phyloP scores from a whole-genome alignment of 2,113 vertebrate species.

The Myiozetetes cayanensis region DNA sequence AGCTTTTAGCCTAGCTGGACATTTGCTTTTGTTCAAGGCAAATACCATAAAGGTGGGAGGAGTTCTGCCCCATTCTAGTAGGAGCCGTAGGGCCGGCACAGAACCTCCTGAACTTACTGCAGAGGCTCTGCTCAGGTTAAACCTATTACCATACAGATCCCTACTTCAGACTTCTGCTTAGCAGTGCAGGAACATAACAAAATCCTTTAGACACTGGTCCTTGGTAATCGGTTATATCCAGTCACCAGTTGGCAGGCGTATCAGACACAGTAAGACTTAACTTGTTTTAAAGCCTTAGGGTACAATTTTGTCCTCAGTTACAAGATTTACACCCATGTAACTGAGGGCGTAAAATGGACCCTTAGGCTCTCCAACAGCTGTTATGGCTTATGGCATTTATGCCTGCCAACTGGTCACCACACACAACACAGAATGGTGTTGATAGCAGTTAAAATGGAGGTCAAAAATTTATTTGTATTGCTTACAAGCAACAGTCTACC shows the following conservation, averaged over 20 bases:
- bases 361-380: slow-evolving; percentile 46
- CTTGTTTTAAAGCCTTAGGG: slow-evolving; percentile 39
- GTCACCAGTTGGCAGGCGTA: slow-evolving; percentile 1
- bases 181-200: not conserved
- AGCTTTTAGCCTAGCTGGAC: not conserved
- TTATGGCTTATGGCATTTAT: slow-evolving; percentile 24
- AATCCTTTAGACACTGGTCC: not conserved
- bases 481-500: not conserved
- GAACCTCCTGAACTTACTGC: not conserved
- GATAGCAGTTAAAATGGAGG: slow-evolving; percentile 31
- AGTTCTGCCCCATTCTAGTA: not conserved
- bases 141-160: not conserved
- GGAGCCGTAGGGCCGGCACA: not conserved
- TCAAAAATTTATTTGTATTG: not conserved
- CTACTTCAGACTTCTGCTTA: not conserved
- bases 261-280: not conserved
- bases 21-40: not conserved
- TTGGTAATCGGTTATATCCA: not conserved
- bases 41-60: not conserved
- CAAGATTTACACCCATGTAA: slow-evolving; percentile 48
- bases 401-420: slow-evolving; percentile 49
- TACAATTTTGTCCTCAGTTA: slow-evolving; percentile 43
- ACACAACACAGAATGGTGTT: not conserved
- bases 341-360: slow-evolving; percentile 23
- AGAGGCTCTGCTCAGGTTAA: not conserved